Evolutionary conservation across 2,888 invertebrate genomes (phyloP).

Genomic region (Ashinkailepas kermadecensis): DNA sequence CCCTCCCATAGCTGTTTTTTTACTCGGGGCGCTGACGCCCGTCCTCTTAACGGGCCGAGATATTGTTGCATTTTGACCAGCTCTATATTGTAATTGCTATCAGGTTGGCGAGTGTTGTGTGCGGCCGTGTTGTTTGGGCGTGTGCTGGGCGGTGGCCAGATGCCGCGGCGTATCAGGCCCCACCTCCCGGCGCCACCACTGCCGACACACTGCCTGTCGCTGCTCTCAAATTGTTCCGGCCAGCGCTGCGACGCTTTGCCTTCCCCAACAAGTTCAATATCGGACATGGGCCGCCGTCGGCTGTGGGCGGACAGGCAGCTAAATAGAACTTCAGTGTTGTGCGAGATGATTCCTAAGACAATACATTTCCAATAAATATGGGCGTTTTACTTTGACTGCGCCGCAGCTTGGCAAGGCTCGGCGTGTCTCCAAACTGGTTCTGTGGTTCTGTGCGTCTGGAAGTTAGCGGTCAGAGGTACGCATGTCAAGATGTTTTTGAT

Average conservation of each 20-base stretch:
- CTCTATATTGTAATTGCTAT: not conserved
- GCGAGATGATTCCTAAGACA: not conserved
- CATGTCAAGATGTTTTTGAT: not conserved
- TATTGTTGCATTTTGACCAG: constrained; percentile 13
- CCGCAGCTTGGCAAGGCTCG: too few species aligned
- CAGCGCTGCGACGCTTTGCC: not conserved
- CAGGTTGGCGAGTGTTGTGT: not conserved
- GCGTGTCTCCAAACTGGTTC: too few species aligned
- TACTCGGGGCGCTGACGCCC: not conserved
- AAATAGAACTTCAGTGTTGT: not conserved
- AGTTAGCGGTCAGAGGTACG: not conserved
- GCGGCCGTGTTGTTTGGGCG: not conserved
- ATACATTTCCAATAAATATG: not conserved
- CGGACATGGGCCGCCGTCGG: not conserved
- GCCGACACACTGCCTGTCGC: not conserved
- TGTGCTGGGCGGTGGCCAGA: not conserved
- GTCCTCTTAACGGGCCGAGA: not conserved
- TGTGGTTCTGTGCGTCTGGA: not conserved
- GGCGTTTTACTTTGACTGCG: not conserved
- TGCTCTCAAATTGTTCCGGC: not conserved
- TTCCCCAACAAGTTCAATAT: not conserved
- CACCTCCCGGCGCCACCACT: not conserved
- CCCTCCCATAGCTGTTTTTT: not conserved
- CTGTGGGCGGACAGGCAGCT: not conserved
- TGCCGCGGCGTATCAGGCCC: not conserved